phyloP scores from a whole-genome alignment of 2,113 vertebrate species.

The Pachyramphus minor region DNA sequence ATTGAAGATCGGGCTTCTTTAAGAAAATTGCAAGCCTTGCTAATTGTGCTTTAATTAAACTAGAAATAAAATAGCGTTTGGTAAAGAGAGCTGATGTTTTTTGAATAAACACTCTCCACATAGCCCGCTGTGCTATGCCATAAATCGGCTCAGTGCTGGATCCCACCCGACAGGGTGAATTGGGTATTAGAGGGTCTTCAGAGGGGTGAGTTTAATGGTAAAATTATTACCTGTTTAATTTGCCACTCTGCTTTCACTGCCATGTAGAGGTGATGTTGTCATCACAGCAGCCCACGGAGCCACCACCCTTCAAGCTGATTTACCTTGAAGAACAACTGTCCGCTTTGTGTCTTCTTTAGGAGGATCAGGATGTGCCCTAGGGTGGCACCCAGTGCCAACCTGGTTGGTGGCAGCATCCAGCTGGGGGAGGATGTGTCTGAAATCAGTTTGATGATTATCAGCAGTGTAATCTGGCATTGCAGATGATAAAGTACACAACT shows the following conservation, averaged over 20 bases:
- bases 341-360: background rate
- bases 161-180: rapidly evolving
- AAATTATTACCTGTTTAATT: background rate
- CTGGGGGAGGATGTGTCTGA: background rate
- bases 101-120: background rate
- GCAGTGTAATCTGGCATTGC: background rate
- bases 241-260: background rate
- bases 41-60: constrained; percentile 5
- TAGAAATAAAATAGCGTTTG: background rate
- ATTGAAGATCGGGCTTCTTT: background rate
- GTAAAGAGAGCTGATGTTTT: background rate
- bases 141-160: background rate
- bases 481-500: background rate
- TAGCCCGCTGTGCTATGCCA: rapidly evolving
- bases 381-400: background rate
- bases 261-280: rapidly evolving
- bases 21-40: background rate
- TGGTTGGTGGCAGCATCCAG: background rate
- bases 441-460: background rate
- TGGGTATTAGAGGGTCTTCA: background rate
- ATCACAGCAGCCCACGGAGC: rapidly evolving
- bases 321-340: rapidly evolving
- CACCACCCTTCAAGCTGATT: background rate
- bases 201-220: background rate
- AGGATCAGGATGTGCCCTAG: background rate